Base-by-base conservation (phyloP, 1,140 invertebrate genomes). In the Spodoptera litura region DNA sequence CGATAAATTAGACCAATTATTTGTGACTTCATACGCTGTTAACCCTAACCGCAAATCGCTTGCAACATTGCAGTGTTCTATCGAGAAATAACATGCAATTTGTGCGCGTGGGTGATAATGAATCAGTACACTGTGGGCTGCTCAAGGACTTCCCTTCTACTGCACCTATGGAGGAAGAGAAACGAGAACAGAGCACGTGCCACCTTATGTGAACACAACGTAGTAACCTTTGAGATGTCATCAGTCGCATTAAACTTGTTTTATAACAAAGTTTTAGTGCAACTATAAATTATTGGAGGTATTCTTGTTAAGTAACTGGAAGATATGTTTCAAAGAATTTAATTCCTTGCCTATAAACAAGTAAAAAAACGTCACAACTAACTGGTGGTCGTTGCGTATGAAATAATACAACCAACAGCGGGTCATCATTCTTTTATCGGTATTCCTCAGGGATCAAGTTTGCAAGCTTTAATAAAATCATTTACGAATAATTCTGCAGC, bases 121-220 rank as follows among this genome's bases (percentile, higher is more conserved):
- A 92, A 85, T 90, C 88, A 87, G 79, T 68, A 79, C 76, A 86
- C 81, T 52, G 88, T 90, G 88, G 88, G 89, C 56, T 53, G 81
- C 81, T 87, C 91, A 92, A 92, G 91, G 91, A 91, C 88, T 89
- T 85, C 78, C 89, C 89, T 92, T 87, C 87, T 91, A 92, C 88
- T 90, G 80, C 85, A 85, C 81, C 79, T 83, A 78, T 78, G 61
- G 73, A 85, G 81, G 88, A 88, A 91, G 84, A 86, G 31, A 31
- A 88, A 85, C 82, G 10, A 75, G 68, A 61, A 49, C 44, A 64
- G 81, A 58, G 76, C 80, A 82, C 73, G 81, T 79, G 81, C 68
- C 55, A 20, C 61, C 27, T 56, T 66, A 64, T 31, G 73, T 59
- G 58, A 71, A 56, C 62, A 70, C 70, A 73, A 70, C 77, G 49